A percentile compares a stretch with the other conserved stretches of the same genome.
phyloP scores from a whole-genome alignment of 2,113 vertebrate species.

The Struthio camelus region DNA sequence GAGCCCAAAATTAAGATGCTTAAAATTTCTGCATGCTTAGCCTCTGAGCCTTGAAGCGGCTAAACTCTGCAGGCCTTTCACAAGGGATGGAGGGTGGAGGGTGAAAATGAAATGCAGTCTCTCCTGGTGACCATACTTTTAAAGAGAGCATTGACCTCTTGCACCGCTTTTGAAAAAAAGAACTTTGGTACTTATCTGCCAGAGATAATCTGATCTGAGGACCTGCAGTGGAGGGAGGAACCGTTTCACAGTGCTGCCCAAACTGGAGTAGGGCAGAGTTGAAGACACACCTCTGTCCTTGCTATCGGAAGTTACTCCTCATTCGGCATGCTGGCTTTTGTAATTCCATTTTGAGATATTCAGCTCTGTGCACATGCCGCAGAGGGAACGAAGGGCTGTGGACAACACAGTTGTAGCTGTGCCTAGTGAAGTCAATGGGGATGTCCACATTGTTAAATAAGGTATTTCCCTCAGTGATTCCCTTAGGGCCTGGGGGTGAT shows the following conservation, averaged over 20 bases:
- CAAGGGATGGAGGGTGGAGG: not conserved
- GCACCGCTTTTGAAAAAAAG: not conserved
- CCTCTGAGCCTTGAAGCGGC: not conserved
- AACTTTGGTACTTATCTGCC: not conserved
- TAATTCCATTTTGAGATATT: not conserved
- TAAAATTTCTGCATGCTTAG: not conserved
- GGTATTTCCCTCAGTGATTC: not conserved
- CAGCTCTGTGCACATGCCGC: not conserved
- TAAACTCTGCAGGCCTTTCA: not conserved
- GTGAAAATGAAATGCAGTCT: not conserved
- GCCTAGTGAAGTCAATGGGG: not conserved
- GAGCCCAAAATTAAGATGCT: not conserved
- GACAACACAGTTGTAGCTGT: not conserved
- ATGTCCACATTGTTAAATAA: not conserved
- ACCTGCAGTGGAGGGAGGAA: not conserved
- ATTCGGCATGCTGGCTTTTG: not conserved
- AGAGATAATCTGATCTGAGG: not conserved
- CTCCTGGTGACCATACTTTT: not conserved
- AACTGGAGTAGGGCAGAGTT: not conserved
- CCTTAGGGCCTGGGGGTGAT: no score
- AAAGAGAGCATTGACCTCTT: not conserved
- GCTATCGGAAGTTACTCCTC: not conserved
- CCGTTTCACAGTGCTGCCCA: rapidly evolving
- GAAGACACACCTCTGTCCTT: not conserved
- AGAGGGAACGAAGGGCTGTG: not conserved